Evolutionary conservation across 2,888 invertebrate genomes (phyloP).

Genomic region (Trachelus stipa): DNA sequence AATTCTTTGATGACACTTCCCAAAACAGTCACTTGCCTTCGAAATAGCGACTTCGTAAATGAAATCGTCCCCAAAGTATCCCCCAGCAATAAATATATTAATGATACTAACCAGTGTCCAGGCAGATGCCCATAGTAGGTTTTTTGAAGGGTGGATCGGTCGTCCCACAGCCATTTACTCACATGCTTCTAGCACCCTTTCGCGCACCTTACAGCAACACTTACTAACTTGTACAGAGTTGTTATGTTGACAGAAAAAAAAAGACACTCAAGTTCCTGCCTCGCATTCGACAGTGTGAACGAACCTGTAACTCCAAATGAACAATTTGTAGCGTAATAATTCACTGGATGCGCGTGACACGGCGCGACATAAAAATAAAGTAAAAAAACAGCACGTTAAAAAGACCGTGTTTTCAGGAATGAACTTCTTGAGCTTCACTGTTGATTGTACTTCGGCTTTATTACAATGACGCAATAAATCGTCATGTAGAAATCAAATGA

Average conservation of each 20-base stretch:
- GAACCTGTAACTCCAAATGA: not conserved
- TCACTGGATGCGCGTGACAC: not conserved
- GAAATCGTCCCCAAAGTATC: too few relatives aligned
- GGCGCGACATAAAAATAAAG: not conserved
- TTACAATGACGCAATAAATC: not conserved
- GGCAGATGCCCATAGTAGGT: conserved; percentile 70
- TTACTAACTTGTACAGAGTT: not conserved
- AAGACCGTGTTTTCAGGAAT: not conserved
- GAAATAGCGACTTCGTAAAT: too few relatives aligned
- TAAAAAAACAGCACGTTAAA: not conserved
- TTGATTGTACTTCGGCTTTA: not conserved
- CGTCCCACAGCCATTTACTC: conserved; percentile 63
- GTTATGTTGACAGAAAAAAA: not conserved
- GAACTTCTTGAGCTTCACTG: not conserved
- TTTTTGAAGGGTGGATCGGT: conserved; percentile 52
- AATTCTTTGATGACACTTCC: too few relatives aligned
- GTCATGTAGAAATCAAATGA: not conserved
- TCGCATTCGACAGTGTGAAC: not conserved
- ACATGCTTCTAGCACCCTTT: conserved; percentile 49
- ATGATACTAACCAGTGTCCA: conserved; percentile 67
- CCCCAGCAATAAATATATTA: not conserved
- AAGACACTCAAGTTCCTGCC: not conserved
- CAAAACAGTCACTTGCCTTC: too few relatives aligned
- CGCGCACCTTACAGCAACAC: conserved; percentile 6
- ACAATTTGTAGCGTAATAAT: not conserved